These are phyloP conservation scores for Ceramica pisi DNA, from an alignment of 2,888 invertebrate species.

Conservation along the genomic window DNA sequence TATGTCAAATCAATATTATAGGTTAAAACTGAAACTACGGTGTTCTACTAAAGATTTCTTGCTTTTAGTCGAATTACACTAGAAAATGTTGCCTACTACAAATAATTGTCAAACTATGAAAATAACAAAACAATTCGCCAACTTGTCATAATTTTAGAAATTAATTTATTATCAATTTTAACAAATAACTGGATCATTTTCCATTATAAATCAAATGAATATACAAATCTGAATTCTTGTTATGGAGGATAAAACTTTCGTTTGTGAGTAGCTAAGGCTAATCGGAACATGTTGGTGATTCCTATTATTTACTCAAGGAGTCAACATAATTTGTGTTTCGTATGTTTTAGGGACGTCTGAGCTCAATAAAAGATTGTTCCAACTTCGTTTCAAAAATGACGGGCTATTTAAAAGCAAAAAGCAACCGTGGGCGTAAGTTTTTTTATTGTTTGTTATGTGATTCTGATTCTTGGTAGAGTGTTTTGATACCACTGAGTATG, in stretches of 20 bases:
- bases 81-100: slow-evolving; percentile 34
- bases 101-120: slow-evolving; percentile 46
- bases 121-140: slow-evolving; percentile 60
- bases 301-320: slow-evolving; percentile 23
- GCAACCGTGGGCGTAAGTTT: slow-evolving; percentile 86
- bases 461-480: background rate
- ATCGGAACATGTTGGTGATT: background rate
- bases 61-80: slow-evolving; percentile 32
- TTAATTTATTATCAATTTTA: slow-evolving; percentile 1
- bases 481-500: background rate
- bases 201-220: background rate
- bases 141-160: slow-evolving; percentile 51
- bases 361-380: slow-evolving; percentile 81
- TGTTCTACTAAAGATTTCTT: background rate
- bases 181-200: background rate
- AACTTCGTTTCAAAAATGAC: slow-evolving; percentile 84
- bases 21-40: slow-evolving; percentile 27
- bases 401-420: slow-evolving; percentile 86
- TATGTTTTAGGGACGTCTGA: slow-evolving; percentile 83
- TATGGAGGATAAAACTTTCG: slow-evolving; percentile 83
- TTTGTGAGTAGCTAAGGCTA: slow-evolving; percentile 76
- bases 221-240: slow-evolving; percentile 12
- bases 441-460: slow-evolving; percentile 1
- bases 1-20: slow-evolving; percentile 5
- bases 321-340: slow-evolving; percentile 16